phyloP scores from a whole-genome alignment of 2,797 vertebrate species.

The Euthynnus affinis region DNA sequence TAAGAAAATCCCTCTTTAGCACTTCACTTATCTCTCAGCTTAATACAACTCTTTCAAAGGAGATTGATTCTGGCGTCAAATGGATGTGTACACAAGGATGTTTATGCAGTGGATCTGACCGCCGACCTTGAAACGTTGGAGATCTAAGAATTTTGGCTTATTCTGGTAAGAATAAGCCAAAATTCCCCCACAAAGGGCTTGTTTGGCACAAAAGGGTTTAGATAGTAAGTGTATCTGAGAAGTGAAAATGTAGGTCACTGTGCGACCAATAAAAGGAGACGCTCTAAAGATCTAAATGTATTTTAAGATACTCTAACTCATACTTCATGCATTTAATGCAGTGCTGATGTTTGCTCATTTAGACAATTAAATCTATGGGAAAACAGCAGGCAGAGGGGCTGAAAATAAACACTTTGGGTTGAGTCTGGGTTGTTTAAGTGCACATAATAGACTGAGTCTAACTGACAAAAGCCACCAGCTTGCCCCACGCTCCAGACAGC shows the following conservation, averaged over 20 bases:
- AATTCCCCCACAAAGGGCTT: neutral
- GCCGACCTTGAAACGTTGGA: slow-evolving; percentile 3
- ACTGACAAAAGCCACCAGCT: neutral
- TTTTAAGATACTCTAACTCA: neutral
- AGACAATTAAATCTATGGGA: neutral
- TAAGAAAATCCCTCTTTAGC: neutral
- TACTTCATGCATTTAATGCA: neutral
- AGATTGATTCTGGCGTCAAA: slow-evolving; percentile 21
- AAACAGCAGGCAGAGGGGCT: neutral
- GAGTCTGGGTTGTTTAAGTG: neutral
- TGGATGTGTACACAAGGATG: neutral
- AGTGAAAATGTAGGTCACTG: neutral
- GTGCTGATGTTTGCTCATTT: neutral
- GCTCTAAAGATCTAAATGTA: neutral
- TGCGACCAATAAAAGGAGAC: neutral
- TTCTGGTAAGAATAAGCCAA: too few relatives aligned
- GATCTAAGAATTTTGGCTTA: slow-evolving; percentile 12
- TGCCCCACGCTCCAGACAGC: neutral
- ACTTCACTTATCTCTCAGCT: slow-evolving; percentile 11
- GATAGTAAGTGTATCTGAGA: neutral
- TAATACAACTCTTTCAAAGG: neutral
- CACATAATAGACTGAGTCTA: neutral
- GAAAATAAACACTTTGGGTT: slow-evolving; percentile 2
- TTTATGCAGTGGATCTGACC: slow-evolving; percentile 11
- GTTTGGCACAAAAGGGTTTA: neutral